Percentiles rank a stretch among this genome's conserved stretches.
These are phyloP conservation scores for Caenorhabditis wallacei DNA, from an alignment of 2,888 invertebrate genomes.

Conservation along the genomic window DNA sequence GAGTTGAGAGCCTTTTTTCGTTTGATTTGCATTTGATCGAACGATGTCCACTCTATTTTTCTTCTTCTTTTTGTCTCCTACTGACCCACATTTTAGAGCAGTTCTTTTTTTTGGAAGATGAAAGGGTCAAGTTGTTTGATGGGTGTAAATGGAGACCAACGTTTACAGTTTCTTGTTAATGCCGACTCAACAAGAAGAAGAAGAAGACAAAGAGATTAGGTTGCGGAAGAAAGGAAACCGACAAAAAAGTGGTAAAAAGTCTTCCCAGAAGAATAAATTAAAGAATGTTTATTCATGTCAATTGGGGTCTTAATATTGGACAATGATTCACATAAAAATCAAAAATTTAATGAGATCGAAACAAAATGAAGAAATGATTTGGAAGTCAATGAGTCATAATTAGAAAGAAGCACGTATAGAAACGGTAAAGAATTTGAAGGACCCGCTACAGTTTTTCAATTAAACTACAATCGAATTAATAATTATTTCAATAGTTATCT, in stretches of 20 bases:
- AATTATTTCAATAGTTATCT: not conserved
- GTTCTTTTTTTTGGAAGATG: slow-evolving; percentile 10
- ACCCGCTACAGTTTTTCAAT: not conserved
- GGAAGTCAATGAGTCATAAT: not conserved
- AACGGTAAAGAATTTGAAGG: slow-evolving; percentile 16
- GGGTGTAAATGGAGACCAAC: slow-evolving; percentile 49
- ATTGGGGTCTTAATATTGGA: slow-evolving; percentile 4
- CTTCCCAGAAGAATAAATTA: slow-evolving; percentile 17
- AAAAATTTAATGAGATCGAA: slow-evolving; percentile 4
- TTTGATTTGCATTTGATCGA: slow-evolving; percentile 56
- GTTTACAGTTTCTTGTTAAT: slow-evolving; percentile 41
- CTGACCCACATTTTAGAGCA: slow-evolving; percentile 56
- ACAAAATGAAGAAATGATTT: not conserved
- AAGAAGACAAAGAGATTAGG: slow-evolving; percentile 39
- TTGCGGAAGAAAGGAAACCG: slow-evolving; percentile 33
- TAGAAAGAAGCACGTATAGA: not conserved
- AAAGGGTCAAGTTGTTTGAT: slow-evolving; percentile 33
- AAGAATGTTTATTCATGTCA: slow-evolving; percentile 6
- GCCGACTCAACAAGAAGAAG: slow-evolving; percentile 19
- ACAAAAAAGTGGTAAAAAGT: slow-evolving; percentile 17
- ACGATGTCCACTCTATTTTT: slow-evolving; percentile 7
- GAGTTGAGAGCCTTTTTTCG: slow-evolving; percentile 39
- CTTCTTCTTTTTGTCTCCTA: slow-evolving; percentile 7
- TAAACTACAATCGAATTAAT: not conserved
- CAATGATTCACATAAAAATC: not conserved